Evolutionary conservation across 2,113 vertebrate genomes (phyloP).

Genomic region (Xyliphius kryptos): DNA sequence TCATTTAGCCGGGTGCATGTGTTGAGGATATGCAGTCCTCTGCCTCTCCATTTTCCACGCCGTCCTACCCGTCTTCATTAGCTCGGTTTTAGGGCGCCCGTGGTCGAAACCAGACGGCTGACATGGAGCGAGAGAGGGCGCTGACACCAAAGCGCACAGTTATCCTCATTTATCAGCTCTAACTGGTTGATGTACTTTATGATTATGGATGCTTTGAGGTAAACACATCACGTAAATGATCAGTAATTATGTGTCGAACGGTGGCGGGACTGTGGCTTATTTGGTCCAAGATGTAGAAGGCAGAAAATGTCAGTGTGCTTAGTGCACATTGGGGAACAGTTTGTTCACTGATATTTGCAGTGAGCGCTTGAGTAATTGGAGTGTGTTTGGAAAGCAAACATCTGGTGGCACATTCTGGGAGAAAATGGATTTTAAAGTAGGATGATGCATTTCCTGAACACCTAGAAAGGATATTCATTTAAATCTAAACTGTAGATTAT

Average conservation of each 20-base stretch:
- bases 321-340: background rate
- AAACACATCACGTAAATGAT: no score
- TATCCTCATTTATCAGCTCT: background rate
- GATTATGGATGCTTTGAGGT: background rate
- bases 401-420: background rate
- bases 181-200: background rate
- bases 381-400: slow-evolving; percentile 3
- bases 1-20: slow-evolving; percentile 19
- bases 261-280: no score
- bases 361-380: background rate
- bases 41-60: slow-evolving; percentile 7
- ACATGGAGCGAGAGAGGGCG: background rate
- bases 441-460: background rate
- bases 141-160: background rate
- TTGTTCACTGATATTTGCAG: background rate
- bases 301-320: no score
- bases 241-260: no score
- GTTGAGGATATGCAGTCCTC: background rate
- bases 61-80: slow-evolving; percentile 19
- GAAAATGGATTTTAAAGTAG: background rate
- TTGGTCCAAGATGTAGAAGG: no score
- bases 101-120: slow-evolving; percentile 17
- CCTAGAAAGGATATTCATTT: no score
- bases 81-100: background rate
- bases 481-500: background rate